Base-by-base conservation (phyloP, 2,113 vertebrate genomes). In the Alexandromys fortis region DNA sequence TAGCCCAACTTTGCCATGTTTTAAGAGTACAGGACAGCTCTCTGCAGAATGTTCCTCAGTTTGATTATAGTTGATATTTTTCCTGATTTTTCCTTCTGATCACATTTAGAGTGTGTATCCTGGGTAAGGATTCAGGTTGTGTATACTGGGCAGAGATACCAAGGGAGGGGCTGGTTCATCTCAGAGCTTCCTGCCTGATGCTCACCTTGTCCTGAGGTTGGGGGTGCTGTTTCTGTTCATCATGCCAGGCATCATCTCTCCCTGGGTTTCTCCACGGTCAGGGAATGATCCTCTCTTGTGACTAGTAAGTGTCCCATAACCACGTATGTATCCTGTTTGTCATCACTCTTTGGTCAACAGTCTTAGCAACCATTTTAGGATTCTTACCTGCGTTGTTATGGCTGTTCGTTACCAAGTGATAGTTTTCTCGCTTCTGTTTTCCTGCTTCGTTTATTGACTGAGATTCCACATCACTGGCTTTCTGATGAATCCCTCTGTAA, bases 381-480 rank as follows among this genome's bases (percentile, higher is more conserved):
- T 92, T 77, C 58, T 92, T 77, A 61, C 73, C 61, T 73, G 77
- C 92, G 67, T 45, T n/a, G 2, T 95, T 85, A 90, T 70, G 67
- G 10, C 55, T 85, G 4, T 73, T 67, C 33, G 19, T 77, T 92
- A 61, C 52, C 77, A 95, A 77, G 5, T 16, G 4, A 26, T 88
- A 35, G 70, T 88, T 86, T 86, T 87, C 75, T 87, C 47, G 21
- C 87, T 91, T 86, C n/a, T 42, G 30, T 90, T 97, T 92, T 87
- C 88, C 38, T 73, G 38, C 85, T 77, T 10, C 28, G 42, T 65
- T 96, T 89, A 45, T 82, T 81, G 82, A 12, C 38, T 85, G 33
- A 19, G 90, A 94, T 89, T 89, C 24, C 67, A 78, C 17, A 70
- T 5, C 42, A 77, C 0, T 90, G 47, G 58, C 78, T 79, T 95